A percentile compares a stretch with the other conserved stretches of the same genome.
phyloP scores from a whole-genome alignment of 2,888 invertebrate genomes.

The Toxonevra muliebris region DNA sequence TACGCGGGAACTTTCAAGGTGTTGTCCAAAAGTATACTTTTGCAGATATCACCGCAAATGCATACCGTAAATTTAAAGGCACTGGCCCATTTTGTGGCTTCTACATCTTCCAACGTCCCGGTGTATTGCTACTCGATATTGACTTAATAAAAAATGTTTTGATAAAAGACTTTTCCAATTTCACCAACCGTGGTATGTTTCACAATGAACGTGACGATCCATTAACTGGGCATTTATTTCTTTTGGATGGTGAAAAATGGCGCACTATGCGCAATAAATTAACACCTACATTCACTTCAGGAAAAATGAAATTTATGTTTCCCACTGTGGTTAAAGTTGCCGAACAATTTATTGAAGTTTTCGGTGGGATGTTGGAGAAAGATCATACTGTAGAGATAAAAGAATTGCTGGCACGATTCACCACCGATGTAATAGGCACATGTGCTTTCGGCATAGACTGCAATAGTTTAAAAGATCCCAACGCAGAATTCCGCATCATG shows the following conservation, averaged over 20 bases:
- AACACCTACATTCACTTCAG: too few relatives aligned
- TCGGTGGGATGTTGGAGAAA: slow-evolving; percentile 37
- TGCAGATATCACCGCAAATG: slow-evolving; percentile 38
- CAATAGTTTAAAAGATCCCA: too few relatives aligned
- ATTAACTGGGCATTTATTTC: slow-evolving; percentile 50
- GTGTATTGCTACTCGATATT: slow-evolving; percentile 54
- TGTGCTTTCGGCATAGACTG: slow-evolving; percentile 65
- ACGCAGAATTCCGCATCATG: too few relatives aligned
- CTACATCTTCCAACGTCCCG: slow-evolving; percentile 55
- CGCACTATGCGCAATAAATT: slow-evolving; percentile 60
- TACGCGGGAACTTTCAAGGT: slow-evolving; percentile 22
- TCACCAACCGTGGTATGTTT: slow-evolving; percentile 61
- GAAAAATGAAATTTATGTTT: too few relatives aligned
- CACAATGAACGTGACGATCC: slow-evolving; percentile 58
- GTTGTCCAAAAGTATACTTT: slow-evolving; percentile 33
- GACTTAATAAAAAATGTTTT: slow-evolving; percentile 60
- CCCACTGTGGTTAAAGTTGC: too few relatives aligned
- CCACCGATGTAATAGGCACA: slow-evolving; percentile 66
- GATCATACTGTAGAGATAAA: slow-evolving; percentile 56
- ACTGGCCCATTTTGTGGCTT: slow-evolving; percentile 59
- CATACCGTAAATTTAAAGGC: slow-evolving; percentile 55
- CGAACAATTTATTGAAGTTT: slow-evolving; percentile 33
- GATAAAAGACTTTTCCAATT: slow-evolving; percentile 61
- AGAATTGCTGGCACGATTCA: slow-evolving; percentile 62
- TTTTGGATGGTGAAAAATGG: slow-evolving; percentile 59